Conservation (phyloP, 2,888 invertebrate genomes). For the Sceliomorpha sp. region DNA sequence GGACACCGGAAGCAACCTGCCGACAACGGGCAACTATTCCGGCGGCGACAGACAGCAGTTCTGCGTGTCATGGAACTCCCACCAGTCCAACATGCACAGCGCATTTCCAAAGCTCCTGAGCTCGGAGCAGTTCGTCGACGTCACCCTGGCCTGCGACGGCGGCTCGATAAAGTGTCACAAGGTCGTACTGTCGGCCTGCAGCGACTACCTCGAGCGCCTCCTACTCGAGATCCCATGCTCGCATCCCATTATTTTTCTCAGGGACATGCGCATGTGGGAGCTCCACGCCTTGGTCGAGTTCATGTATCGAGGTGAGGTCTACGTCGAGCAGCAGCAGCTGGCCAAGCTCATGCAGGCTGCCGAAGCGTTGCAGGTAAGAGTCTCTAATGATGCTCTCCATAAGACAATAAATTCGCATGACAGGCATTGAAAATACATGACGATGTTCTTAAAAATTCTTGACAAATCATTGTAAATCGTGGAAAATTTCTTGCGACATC, state of each 20-base stretch:
- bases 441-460: no score
- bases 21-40: conserved; percentile 70
- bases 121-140: conserved; percentile 92
- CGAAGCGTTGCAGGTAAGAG: conserved; percentile 74
- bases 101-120: conserved; percentile 89
- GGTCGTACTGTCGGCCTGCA: conserved; percentile 91
- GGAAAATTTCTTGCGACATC: no score
- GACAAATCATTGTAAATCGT: no score
- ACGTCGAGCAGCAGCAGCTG: conserved; percentile 77
- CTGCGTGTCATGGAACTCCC: conserved; percentile 91
- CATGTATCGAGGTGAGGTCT: conserved; percentile 79
- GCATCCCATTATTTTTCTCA: conserved; percentile 90
- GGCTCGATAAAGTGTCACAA: conserved; percentile 93
- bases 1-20: conserved; percentile 73
- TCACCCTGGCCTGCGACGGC: conserved; percentile 92
- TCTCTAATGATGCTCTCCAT: no score
- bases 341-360: conserved; percentile 77
- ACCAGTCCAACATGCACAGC: conserved; percentile 89
- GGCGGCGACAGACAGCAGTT: conserved; percentile 82
- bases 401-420: no score
- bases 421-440: no score
- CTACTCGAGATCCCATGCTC: conserved; percentile 92
- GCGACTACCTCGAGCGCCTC: conserved; percentile 90
- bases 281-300: conserved; percentile 77
- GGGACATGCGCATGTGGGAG: conserved; percentile 85